These are phyloP conservation scores for Ciconia boyciana DNA, from an alignment of 2,113 vertebrate species.

Conservation along the genomic window DNA sequence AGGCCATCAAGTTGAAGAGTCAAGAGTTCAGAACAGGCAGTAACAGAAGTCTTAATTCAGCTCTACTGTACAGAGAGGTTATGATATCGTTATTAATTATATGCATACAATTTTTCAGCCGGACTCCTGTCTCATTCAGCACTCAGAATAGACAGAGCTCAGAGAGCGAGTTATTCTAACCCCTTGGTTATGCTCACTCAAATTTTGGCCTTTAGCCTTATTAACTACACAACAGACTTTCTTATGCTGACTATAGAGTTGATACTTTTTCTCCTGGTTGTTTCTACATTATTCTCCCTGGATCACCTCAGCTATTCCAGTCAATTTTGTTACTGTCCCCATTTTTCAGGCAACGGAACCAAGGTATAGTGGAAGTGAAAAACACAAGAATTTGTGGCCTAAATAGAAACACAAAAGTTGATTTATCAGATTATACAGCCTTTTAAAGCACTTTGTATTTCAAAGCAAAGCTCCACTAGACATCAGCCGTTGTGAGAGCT, in stretches of 20 bases:
- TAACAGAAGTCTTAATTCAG: neutral
- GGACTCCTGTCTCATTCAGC: neutral
- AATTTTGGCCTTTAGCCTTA: neutral
- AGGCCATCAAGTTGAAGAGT: neutral
- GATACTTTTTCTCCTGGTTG: neutral
- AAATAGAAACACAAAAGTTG: neutral
- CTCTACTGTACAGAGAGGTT: neutral
- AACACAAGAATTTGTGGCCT: neutral
- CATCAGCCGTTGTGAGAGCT: neutral
- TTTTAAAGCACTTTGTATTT: neutral
- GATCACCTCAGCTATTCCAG: neutral
- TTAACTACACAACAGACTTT: neutral
- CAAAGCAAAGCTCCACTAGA: neutral
- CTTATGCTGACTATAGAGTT: neutral
- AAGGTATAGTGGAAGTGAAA: neutral
- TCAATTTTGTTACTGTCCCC: neutral
- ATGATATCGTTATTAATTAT: neutral
- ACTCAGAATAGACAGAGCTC: neutral
- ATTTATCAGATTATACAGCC: conserved; percentile 4
- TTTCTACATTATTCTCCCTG: neutral
- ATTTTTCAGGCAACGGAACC: neutral
- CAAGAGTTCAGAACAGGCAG: neutral
- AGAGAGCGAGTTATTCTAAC: neutral
- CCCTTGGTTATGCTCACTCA: neutral
- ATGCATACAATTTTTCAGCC: neutral